Conservation (phyloP, 2,888 invertebrate genomes). For the Ypsolopha sequella region DNA sequence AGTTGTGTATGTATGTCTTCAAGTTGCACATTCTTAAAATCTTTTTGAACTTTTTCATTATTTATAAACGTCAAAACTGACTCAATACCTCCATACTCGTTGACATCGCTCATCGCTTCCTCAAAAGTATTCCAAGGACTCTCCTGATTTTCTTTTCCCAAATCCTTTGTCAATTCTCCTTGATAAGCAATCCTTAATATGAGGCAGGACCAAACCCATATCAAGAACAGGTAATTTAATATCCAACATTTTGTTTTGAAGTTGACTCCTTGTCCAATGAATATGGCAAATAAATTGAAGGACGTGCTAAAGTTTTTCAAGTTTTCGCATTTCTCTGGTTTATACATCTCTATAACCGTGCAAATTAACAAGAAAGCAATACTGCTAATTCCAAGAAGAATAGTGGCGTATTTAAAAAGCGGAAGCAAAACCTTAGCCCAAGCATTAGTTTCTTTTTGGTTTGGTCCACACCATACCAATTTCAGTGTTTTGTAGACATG, state of each 20-base stretch:
- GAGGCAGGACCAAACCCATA: conserved; percentile 46
- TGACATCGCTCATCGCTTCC: conserved; percentile 24
- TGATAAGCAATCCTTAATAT: conserved; percentile 40
- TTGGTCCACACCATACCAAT: conserved; percentile 34
- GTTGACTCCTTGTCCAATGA: conserved; percentile 29
- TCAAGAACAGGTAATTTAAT: conserved; percentile 25
- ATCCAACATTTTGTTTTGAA: conserved; percentile 25
- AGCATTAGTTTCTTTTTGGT: conserved; percentile 22
- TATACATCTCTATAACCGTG: not conserved
- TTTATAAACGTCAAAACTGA: conserved; percentile 19
- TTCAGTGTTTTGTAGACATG: conserved; percentile 19
- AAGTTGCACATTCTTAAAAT: conserved; percentile 17
- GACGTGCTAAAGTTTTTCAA: not conserved
- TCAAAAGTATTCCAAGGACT: conserved; percentile 21
- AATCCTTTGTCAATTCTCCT: conserved; percentile 29
- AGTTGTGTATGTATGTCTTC: conserved; percentile 16
- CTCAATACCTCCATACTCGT: conserved; percentile 27
- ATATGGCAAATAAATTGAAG: conserved; percentile 26
- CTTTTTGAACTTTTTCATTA: conserved; percentile 19
- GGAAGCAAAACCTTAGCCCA: conserved; percentile 33
- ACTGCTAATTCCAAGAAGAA: not conserved
- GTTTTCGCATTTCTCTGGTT: not conserved
- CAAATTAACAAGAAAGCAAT: not conserved
- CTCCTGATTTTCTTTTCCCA: conserved; percentile 29
- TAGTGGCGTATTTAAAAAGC: conserved; percentile 17